phyloP scores from a whole-genome alignment of 2,888 invertebrate species.

The Philhelius pedissequus region DNA sequence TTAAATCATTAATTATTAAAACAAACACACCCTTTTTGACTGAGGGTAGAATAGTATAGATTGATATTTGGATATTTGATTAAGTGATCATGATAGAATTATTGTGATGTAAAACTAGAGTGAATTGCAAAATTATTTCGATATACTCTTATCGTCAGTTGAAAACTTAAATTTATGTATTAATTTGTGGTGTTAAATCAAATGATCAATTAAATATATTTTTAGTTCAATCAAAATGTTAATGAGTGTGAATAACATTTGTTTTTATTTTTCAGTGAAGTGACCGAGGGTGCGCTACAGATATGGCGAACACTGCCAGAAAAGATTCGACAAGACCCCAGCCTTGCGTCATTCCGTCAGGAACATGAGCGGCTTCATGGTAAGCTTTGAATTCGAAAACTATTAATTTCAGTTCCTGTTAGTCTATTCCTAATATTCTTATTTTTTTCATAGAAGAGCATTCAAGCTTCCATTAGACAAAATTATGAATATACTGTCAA shows the following conservation, averaged over 20 bases:
- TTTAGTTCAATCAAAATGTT: background rate
- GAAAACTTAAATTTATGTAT: background rate
- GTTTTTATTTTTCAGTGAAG: constrained; percentile 77
- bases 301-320: constrained; percentile 85
- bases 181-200: background rate
- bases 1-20: background rate
- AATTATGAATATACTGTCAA: too few relatives aligned
- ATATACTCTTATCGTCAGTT: background rate
- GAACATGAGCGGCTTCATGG: constrained; percentile 79
- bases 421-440: too few relatives aligned
- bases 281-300: constrained; percentile 83
- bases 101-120: background rate
- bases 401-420: too few relatives aligned
- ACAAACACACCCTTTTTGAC: background rate
- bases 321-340: constrained; percentile 84
- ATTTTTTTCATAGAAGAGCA: too few relatives aligned
- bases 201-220: background rate
- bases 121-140: background rate
- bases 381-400: constrained; percentile 72
- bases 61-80: background rate
- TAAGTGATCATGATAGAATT: background rate
- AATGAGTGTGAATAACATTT: background rate
- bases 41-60: background rate
- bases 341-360: constrained; percentile 82
- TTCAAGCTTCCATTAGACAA: too few relatives aligned